phyloP scores from a whole-genome alignment of 2,113 vertebrate species.

The Osmerus eperlanus region DNA sequence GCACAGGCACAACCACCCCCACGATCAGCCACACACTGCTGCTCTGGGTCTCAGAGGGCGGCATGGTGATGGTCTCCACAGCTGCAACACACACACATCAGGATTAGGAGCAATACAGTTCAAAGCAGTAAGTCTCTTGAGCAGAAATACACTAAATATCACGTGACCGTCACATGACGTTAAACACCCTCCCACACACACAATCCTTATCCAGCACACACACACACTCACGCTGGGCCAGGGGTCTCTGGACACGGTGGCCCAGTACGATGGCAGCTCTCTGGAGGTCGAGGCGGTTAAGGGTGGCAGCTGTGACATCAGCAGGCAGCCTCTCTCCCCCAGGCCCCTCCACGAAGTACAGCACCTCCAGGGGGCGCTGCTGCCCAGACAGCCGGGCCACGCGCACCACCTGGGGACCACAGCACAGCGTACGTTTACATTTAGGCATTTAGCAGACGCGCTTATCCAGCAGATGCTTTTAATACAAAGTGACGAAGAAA shows the following conservation, averaged over 20 bases:
- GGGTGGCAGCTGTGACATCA: slow-evolving; percentile 77
- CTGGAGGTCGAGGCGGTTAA: slow-evolving; percentile 91
- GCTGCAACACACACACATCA: slow-evolving; percentile 63
- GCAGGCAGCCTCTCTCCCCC: slow-evolving; percentile 82
- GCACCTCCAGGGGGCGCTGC: slow-evolving; percentile 83
- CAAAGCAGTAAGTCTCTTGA: neutral
- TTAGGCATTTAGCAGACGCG: no score
- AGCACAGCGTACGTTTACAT: neutral
- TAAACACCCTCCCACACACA: neutral
- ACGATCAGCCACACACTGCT: slow-evolving; percentile 92
- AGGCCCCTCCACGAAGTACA: slow-evolving; percentile 92
- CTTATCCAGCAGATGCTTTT: neutral
- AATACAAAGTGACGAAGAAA: no score
- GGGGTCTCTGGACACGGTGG: slow-evolving; percentile 82
- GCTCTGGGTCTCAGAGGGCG: slow-evolving; percentile 80
- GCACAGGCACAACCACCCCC: slow-evolving; percentile 86
- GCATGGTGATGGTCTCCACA: slow-evolving; percentile 79
- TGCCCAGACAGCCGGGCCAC: slow-evolving; percentile 77
- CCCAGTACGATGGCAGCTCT: slow-evolving; percentile 92
- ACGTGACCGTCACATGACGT: no score
- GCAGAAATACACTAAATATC: neutral
- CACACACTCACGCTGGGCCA: slow-evolving; percentile 83
- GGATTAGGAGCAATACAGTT: neutral
- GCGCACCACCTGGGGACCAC: slow-evolving; percentile 81
- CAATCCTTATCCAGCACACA: neutral